A percentile compares a stretch with the other conserved stretches of the same genome.
phyloP scores from a whole-genome alignment of 1,140 invertebrate genomes.

The Drosophila melanica region DNA sequence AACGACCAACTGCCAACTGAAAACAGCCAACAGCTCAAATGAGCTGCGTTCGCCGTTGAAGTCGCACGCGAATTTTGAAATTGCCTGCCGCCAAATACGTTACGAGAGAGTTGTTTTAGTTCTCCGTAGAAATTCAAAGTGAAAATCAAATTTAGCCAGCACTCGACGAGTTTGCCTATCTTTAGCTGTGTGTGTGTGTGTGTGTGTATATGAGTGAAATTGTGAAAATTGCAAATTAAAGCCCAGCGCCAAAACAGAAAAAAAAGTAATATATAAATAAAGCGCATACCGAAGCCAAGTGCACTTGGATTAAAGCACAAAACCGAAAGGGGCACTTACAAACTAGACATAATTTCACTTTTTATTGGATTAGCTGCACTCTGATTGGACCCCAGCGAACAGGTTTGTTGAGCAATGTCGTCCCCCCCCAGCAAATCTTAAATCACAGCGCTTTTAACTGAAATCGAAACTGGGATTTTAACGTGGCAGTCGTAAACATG shows the following conservation, averaged over 20 bases:
- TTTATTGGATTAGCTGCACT: conserved; percentile 75
- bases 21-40: conserved; percentile 60
- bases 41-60: conserved; percentile 64
- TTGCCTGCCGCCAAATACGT: conserved; percentile 37
- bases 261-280: conserved; percentile 3
- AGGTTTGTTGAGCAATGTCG: conserved; percentile 73
- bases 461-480: conserved; percentile 49
- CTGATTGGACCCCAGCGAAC: conserved; percentile 48
- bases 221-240: conserved; percentile 73
- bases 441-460: conserved; percentile 37
- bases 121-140: conserved; percentile 64
- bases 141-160: conserved; percentile 68
- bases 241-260: conserved; percentile 24
- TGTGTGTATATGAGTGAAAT: conserved; percentile 60
- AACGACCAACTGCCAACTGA: not conserved
- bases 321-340: not conserved
- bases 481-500: conserved; percentile 28
- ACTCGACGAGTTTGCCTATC: conserved; percentile 15
- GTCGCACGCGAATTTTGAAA: conserved; percentile 76
- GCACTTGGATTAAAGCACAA: conserved; percentile 80
- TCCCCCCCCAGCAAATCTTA: not conserved
- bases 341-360: conserved; percentile 68
- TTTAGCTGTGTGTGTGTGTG: conserved; percentile 25
- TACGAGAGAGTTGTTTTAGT: conserved; percentile 62
- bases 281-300: conserved; percentile 38